Conservation (phyloP, 2,888 invertebrate genomes). For the Apodemia duryi region DNA sequence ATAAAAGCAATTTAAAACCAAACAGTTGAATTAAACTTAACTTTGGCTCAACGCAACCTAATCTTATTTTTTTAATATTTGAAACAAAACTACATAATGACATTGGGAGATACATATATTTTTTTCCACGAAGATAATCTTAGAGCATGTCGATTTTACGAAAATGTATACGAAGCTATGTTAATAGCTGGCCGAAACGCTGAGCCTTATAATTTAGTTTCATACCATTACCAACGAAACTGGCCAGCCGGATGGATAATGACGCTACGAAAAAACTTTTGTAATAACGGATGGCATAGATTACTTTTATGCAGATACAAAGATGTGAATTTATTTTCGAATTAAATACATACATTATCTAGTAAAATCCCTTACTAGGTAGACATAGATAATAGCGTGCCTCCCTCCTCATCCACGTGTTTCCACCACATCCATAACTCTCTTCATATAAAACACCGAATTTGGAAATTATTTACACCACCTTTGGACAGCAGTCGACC, state of each 20-base stretch:
- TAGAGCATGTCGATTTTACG: slow-evolving; percentile 34
- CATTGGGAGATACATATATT: slow-evolving; percentile 13
- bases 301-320: slow-evolving; percentile 27
- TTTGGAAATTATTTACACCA: no score
- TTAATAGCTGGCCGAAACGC: slow-evolving; percentile 61
- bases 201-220: slow-evolving; percentile 68
- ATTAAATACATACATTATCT: no score
- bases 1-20: neutral
- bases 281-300: slow-evolving; percentile 53
- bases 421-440: no score
- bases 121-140: slow-evolving; percentile 15
- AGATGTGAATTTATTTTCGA: neutral
- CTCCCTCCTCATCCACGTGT: no score
- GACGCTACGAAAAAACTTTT: slow-evolving; percentile 36
- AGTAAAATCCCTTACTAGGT: no score
- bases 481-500: no score
- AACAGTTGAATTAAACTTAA: neutral
- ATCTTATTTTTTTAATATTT: slow-evolving; percentile 1
- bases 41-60: neutral
- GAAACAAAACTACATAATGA: slow-evolving; percentile 12
- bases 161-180: slow-evolving; percentile 49
- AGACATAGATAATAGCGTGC: no score
- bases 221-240: slow-evolving; percentile 57
- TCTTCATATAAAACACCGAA: no score
- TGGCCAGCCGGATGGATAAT: slow-evolving; percentile 43